Conservation (phyloP, 2,888 invertebrate species). For the Celastrina argiolus region DNA sequence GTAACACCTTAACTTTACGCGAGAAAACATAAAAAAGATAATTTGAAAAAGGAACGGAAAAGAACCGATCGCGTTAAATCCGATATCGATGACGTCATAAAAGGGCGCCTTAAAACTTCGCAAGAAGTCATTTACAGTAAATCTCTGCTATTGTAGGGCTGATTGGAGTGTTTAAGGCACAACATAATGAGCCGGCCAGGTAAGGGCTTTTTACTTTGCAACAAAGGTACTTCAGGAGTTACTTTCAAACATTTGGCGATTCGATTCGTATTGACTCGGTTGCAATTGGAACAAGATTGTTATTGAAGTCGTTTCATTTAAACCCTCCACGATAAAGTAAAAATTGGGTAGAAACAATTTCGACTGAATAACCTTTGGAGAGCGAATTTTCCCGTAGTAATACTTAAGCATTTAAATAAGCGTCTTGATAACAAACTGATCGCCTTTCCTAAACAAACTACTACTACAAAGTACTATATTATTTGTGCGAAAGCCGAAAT, state of each 20-base stretch:
- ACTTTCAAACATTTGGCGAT: not conserved
- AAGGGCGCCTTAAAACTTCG: slow-evolving; percentile 27
- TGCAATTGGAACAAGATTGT: not conserved
- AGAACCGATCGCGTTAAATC: not conserved
- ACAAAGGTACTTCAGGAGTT: not conserved
- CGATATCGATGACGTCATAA: slow-evolving; percentile 27
- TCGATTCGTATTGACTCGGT: not conserved
- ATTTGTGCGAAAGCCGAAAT: too few species aligned
- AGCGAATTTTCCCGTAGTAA: too few species aligned
- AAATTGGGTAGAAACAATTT: too few species aligned
- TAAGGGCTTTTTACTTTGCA: slow-evolving; percentile 2
- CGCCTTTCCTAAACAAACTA: too few species aligned
- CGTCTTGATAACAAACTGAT: too few species aligned
- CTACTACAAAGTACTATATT: too few species aligned
- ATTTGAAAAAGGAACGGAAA: not conserved
- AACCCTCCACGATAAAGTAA: not conserved
- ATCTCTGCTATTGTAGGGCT: slow-evolving; percentile 29
- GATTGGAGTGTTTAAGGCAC: slow-evolving; percentile 7
- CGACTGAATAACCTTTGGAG: too few species aligned
- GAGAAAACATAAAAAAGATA: slow-evolving; percentile 4
- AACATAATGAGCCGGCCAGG: not conserved
- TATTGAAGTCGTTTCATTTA: not conserved
- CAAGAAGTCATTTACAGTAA: slow-evolving; percentile 48
- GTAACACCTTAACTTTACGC: not conserved
- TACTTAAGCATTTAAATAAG: too few species aligned